Base-by-base conservation (phyloP, 1,140 invertebrate species). In the Caenorhabditis tropicalis region DNA sequence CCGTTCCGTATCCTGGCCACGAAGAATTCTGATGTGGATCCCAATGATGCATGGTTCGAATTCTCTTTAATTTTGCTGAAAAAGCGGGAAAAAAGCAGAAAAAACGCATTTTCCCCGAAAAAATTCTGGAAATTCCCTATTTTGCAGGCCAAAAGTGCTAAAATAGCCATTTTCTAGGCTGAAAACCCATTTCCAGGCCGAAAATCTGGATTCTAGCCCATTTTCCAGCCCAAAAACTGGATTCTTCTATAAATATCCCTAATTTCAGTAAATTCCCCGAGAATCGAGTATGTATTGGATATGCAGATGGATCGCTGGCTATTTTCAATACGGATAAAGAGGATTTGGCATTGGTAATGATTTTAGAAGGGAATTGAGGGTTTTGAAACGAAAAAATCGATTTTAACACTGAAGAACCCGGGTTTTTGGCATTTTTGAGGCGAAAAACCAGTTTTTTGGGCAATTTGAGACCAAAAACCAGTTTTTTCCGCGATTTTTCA, bases 201-300 rank as follows among this genome's bases (percentile, higher is more conserved):
- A n/a, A n/a, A n/a, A n/a, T n/a, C n/a, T n/a, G n/a, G n/a, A n/a
- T n/a, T n/a, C n/a, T n/a, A n/a, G n/a, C n/a, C n/a, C n/a, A n/a
- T n/a, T n/a, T n/a, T n/a, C n/a, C n/a, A n/a, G n/a, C n/a, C n/a
- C n/a, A n/a, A n/a, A n/a, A n/a, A n/a, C n/a, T n/a, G n/a, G n/a
- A n/a, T n/a, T n/a, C n/a, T n/a, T n/a, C n/a, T n/a, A n/a, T n/a
- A n/a, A n/a, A n/a, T n/a, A n/a, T n/a, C n/a, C n/a, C n/a, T n/a
- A n/a, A n/a, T 74, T 74, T 27, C 65, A 74, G 65, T 36, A 74
- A 31, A 43, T 9, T 74, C n/a, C 7, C 65, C 65, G 65, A 43
- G 3, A 74, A 74, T 27, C 65, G 65, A 24, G 65, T 74, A 0
- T 74, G 65, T 9, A 24, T 74, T 21, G 65, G 65, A 6, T 74